Evolutionary conservation across 2,888 invertebrate species (phyloP).

Genomic region (Argyresthia albistria): DNA sequence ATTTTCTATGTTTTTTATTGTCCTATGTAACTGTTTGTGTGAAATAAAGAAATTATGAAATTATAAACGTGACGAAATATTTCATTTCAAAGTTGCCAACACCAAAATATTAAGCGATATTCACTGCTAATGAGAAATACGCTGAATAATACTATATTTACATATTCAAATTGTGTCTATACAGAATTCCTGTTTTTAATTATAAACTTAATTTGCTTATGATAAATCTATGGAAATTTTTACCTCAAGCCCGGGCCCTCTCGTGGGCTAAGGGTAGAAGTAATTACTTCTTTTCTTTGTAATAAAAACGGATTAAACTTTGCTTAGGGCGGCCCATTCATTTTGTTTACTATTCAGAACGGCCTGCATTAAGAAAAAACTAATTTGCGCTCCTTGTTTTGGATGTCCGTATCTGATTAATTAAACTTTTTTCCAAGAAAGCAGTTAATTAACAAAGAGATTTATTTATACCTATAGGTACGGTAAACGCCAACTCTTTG

Average conservation of each 20-base stretch:
- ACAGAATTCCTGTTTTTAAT: constrained; percentile 72
- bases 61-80: too few relatives aligned
- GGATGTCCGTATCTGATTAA: constrained; percentile 37
- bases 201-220: constrained; percentile 73
- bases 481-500: background rate
- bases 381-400: constrained; percentile 55
- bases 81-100: too few relatives aligned
- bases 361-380: constrained; percentile 58
- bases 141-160: constrained; percentile 41
- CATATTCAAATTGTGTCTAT: constrained; percentile 69
- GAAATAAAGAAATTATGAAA: too few relatives aligned
- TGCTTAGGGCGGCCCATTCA: constrained; percentile 69
- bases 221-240: constrained; percentile 73
- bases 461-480: background rate
- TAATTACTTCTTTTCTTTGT: constrained; percentile 73
- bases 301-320: constrained; percentile 73
- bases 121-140: constrained; percentile 34
- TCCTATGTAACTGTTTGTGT: too few relatives aligned
- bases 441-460: constrained; percentile 2
- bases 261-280: constrained; percentile 64
- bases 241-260: constrained; percentile 65
- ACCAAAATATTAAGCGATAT: constrained; percentile 8
- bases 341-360: constrained; percentile 70
- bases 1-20: too few relatives aligned
- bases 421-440: constrained; percentile 26